Conservation (phyloP, 1,140 invertebrate species). For the Chrysoperla carnea region DNA sequence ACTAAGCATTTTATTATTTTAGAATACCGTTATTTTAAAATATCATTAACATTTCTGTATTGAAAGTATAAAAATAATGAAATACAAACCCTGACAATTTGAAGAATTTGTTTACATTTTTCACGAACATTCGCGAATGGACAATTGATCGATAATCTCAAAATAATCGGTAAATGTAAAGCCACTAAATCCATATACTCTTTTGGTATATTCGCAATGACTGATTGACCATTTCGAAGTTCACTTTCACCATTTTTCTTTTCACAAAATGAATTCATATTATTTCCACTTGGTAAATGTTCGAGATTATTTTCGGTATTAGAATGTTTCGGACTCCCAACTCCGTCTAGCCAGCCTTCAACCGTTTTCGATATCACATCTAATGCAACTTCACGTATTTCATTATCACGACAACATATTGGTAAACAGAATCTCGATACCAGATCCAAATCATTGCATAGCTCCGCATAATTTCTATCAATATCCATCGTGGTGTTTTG, state of each 20-base stretch:
- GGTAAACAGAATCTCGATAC: constrained; percentile 31
- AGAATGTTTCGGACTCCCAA: constrained; percentile 25
- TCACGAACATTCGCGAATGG: constrained; percentile 35
- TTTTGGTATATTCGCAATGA: constrained; percentile 24
- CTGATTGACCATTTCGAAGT: constrained; percentile 4
- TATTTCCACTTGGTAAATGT: not conserved
- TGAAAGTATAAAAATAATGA: no score
- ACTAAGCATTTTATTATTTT: no score
- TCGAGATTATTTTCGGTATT: constrained; percentile 1
- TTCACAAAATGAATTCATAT: not conserved
- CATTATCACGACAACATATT: constrained; percentile 29
- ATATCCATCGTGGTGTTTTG: constrained; percentile 4
- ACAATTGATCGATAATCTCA: constrained; percentile 35
- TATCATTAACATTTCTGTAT: no score
- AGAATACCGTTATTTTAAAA: no score
- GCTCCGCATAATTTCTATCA: constrained; percentile 8
- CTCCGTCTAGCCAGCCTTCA: constrained; percentile 33
- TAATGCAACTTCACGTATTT: constrained; percentile 30
- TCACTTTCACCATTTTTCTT: not conserved
- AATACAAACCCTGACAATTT: constrained; percentile 31
- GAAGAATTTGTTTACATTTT: constrained; percentile 34
- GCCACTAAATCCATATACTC: constrained; percentile 33
- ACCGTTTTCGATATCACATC: constrained; percentile 32
- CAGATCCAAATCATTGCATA: constrained; percentile 26
- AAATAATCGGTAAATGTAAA: constrained; percentile 34